phyloP scores from a whole-genome alignment of 2,113 vertebrate genomes.

The Mola mola region DNA sequence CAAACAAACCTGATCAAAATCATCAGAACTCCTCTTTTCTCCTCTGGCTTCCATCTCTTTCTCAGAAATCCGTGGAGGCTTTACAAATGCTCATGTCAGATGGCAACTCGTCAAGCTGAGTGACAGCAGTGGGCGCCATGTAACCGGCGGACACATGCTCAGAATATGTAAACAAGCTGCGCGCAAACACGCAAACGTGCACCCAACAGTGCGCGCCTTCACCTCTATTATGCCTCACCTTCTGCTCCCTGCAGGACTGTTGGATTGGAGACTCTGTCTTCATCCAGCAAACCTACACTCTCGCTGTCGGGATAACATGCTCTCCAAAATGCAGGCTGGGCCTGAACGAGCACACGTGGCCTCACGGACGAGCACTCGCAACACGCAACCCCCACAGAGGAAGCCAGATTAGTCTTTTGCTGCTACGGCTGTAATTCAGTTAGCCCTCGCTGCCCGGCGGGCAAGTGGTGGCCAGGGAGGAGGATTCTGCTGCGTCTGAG shows the following conservation, averaged over 20 bases:
- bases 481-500: constrained; percentile 63
- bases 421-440: constrained; percentile 71
- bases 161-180: constrained; percentile 15
- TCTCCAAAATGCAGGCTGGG: constrained; percentile 58
- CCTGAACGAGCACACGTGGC: constrained; percentile 39
- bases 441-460: constrained; percentile 55
- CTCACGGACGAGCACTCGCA: constrained; percentile 36
- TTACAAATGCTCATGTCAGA: constrained; percentile 1
- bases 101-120: constrained; percentile 31
- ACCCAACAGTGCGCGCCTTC: too few species aligned
- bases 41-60: constrained; percentile 17
- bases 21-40: too few species aligned
- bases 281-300: constrained; percentile 59
- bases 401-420: constrained; percentile 68
- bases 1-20: too few species aligned
- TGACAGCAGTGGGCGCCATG: background rate
- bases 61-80: background rate
- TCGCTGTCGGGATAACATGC: constrained; percentile 38
- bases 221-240: constrained; percentile 58
- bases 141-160: constrained; percentile 14
- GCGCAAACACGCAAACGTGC: background rate
- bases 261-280: too few species aligned
- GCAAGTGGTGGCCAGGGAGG: constrained; percentile 50
- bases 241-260: constrained; percentile 51
- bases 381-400: constrained; percentile 46